Base-by-base conservation (phyloP, 2,113 vertebrate species). In the Poeciliopsis occidentalis region DNA sequence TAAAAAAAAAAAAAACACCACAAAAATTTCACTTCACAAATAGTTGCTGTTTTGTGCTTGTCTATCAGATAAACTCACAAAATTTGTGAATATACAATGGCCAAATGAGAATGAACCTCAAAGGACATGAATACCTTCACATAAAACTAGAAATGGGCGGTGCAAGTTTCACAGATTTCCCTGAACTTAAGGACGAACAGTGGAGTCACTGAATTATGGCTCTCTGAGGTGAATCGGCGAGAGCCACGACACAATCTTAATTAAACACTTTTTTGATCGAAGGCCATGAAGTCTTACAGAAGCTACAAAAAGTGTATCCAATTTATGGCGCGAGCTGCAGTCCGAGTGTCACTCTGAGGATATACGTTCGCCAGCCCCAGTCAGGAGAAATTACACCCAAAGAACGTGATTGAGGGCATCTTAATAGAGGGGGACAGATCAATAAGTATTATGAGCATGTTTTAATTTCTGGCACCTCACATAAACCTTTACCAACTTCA, bases 401-500 rank as follows among this genome's bases (percentile, higher is more conserved):
- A 60, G 54, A 22, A 51, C 1, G 68, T 88, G 91, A 93, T 88
- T 91, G 88, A 94, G 79, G 79, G 82, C 57, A 80, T 75, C 89
- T 89, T 94, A 94, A 95, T 93, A 92, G 91, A 92, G 75, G 83
- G 87, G 86, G 86, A 84, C 8, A 71, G 91, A 95, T 95, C 94
- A 91, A 94, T 95, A 94, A 88, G 93, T 91, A 92, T 94, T 94
- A 94, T 91, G 92, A 87, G 87, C 85, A 86, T 87, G 89, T 94
- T 94, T 93, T 94, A 93, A 93, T 92, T 88, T 76, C 75, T 82
- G 86, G 82, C 86, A 86, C 91, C 87, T 85, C 85, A 70, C 91
- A 90, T 92, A 91, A 92, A 93, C 90, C 92, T 94, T 93, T 90
- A 92, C 76, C 89, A 93, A 94, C 93, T 94, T 93, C 91, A 41